A percentile compares a stretch with the other conserved stretches of the same genome.
phyloP scores from a whole-genome alignment of 2,888 invertebrate species.

The Trichogramma dendrolimi region DNA sequence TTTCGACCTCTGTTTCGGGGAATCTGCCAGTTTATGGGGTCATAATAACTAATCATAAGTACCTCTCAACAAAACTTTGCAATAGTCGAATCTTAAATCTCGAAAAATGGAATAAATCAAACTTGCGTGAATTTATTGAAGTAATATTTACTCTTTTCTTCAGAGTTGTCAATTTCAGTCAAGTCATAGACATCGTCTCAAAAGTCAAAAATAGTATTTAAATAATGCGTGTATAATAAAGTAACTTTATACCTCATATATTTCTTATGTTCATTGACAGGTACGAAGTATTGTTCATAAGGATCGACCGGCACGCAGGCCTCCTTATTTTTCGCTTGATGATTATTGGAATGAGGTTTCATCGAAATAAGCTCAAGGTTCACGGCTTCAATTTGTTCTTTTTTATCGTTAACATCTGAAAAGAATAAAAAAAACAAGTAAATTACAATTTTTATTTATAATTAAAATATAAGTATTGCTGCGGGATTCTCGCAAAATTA shows the following conservation, averaged over 20 bases:
- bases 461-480: neutral
- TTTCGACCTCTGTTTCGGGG: conserved; percentile 50
- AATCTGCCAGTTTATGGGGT: conserved; percentile 43
- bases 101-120: no score
- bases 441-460: neutral
- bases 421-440: conserved; percentile 30
- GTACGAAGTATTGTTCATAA: conserved; percentile 80
- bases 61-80: conserved; percentile 16
- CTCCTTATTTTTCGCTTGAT: conserved; percentile 49
- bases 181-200: neutral
- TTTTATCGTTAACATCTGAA: conserved; percentile 41
- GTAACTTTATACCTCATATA: conserved; percentile 66
- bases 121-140: no score
- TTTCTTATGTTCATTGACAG: conserved; percentile 79
- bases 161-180: no score
- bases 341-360: conserved; percentile 59
- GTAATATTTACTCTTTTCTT: no score
- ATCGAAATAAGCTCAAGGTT: conserved; percentile 76
- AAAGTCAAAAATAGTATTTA: neutral
- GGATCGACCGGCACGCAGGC: conserved; percentile 61
- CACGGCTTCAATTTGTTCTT: conserved; percentile 64
- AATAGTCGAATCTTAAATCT: no score
- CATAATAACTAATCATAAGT: conserved; percentile 29
- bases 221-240: conserved; percentile 2
- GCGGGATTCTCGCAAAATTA: conserved; percentile 1